phyloP scores from a whole-genome alignment of 2,888 invertebrate genomes.

The Nemoura dubitans region DNA sequence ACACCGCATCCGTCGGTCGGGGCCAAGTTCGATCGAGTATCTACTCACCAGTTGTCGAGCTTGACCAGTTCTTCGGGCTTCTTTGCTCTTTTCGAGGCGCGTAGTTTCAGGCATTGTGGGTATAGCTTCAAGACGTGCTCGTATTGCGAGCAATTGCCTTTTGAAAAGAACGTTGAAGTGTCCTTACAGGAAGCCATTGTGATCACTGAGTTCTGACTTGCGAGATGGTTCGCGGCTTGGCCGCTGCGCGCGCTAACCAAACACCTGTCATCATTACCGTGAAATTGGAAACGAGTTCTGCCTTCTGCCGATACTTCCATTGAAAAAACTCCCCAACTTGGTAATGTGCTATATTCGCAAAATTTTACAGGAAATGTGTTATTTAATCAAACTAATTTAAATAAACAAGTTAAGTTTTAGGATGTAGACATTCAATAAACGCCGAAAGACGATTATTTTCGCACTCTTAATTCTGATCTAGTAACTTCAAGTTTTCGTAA shows the following conservation, averaged over 20 bases:
- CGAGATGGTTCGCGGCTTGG: neutral
- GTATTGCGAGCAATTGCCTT: slow-evolving; percentile 84
- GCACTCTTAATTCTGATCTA: neutral
- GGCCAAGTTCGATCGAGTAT: slow-evolving; percentile 35
- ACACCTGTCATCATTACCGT: neutral
- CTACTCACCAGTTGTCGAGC: slow-evolving; percentile 92
- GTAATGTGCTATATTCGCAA: slow-evolving; percentile 31
- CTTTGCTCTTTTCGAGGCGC: slow-evolving; percentile 90
- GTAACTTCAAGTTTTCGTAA: neutral
- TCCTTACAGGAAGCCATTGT: slow-evolving; percentile 86
- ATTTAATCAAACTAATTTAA: too few relatives aligned
- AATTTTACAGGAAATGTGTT: neutral
- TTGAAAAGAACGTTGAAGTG: slow-evolving; percentile 92
- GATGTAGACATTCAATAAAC: too few relatives aligned
- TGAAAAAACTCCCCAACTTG: slow-evolving; percentile 1
- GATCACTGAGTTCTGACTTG: slow-evolving; percentile 53
- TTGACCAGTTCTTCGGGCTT: slow-evolving; percentile 94
- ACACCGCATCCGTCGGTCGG: slow-evolving; percentile 53
- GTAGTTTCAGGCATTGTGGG: slow-evolving; percentile 88
- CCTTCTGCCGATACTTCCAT: neutral
- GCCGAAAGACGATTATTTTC: too few relatives aligned
- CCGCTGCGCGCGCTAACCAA: neutral
- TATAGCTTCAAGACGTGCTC: slow-evolving; percentile 90
- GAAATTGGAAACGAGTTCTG: slow-evolving; percentile 13
- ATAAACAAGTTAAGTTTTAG: too few relatives aligned